Conservation (phyloP, 2,113 vertebrate species). For the Artemisiospiza belli region DNA sequence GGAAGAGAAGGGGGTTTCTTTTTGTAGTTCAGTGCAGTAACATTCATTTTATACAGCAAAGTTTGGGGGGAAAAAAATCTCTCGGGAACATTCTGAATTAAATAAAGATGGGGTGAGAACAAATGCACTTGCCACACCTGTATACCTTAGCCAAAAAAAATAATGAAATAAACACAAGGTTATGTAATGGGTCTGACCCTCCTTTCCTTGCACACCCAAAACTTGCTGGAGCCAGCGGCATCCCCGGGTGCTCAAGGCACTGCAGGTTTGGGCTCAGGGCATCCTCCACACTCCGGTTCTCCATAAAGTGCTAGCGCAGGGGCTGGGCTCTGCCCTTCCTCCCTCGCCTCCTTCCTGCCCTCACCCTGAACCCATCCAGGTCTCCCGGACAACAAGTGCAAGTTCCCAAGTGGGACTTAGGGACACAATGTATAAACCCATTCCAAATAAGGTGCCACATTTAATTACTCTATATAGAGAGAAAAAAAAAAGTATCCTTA, state of each 20-base stretch:
- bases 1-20: not conserved
- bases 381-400: conserved; percentile 65
- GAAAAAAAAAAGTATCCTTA: not conserved
- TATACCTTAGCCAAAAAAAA: not conserved
- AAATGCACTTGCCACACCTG: conserved; percentile 42
- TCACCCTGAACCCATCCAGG: not conserved
- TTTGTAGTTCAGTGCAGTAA: conserved; percentile 71
- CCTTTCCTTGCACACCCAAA: conserved; percentile 21
- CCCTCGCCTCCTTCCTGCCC: not conserved
- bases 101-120: conserved; percentile 36
- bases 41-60: conserved; percentile 62
- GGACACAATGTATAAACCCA: conserved; percentile 17
- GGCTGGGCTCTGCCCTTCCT: conserved; percentile 37
- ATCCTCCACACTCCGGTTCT: conserved; percentile 76
- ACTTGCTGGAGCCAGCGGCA: not conserved
- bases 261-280: conserved; percentile 33
- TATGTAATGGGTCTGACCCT: not conserved
- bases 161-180: not conserved
- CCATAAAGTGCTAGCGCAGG: conserved; percentile 86
- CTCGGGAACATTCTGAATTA: conserved; percentile 42
- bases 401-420: conserved; percentile 42
- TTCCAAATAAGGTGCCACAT: conserved; percentile 48
- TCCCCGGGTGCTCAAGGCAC: conserved; percentile 46
- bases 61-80: not conserved
- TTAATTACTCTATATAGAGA: not conserved